Conservation (phyloP, 2,113 vertebrate genomes). For the Hippocampus barbouri region DNA sequence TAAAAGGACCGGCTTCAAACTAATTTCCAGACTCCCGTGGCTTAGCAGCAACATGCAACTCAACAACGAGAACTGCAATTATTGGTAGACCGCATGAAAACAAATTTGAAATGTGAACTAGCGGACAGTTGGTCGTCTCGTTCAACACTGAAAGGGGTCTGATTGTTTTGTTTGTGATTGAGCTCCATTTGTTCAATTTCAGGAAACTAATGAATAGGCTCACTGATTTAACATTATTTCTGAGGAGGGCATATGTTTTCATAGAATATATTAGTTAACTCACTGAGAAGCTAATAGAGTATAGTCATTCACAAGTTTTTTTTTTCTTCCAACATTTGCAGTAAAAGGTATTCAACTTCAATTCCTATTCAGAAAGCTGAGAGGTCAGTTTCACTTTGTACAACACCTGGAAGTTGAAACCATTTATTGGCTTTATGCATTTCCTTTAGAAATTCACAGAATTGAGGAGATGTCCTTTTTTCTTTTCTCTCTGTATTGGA, state of each 20-base stretch:
- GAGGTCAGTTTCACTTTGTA: slow-evolving; percentile 30
- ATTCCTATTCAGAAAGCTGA: slow-evolving; percentile 33
- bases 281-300: slow-evolving; percentile 36
- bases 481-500: background rate
- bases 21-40: slow-evolving; percentile 72
- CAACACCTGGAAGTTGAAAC: slow-evolving; percentile 23
- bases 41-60: slow-evolving; percentile 63
- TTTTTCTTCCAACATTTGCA: slow-evolving; percentile 35
- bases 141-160: slow-evolving; percentile 17
- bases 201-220: slow-evolving; percentile 20
- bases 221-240: slow-evolving; percentile 3
- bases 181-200: slow-evolving; percentile 32
- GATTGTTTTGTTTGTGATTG: slow-evolving; percentile 5
- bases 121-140: slow-evolving; percentile 29
- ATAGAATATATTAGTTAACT: background rate
- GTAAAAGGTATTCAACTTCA: slow-evolving; percentile 26
- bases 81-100: slow-evolving; percentile 51
- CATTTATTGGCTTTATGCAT: slow-evolving; percentile 15
- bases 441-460: slow-evolving; percentile 5
- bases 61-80: slow-evolving; percentile 61
- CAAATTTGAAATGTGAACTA: slow-evolving; percentile 48
- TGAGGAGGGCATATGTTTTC: background rate
- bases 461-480: background rate
- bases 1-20: slow-evolving; percentile 71
- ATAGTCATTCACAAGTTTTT: slow-evolving; percentile 31